Conservation (phyloP, 2,888 invertebrate genomes). For the Pilophorus perplexus region DNA sequence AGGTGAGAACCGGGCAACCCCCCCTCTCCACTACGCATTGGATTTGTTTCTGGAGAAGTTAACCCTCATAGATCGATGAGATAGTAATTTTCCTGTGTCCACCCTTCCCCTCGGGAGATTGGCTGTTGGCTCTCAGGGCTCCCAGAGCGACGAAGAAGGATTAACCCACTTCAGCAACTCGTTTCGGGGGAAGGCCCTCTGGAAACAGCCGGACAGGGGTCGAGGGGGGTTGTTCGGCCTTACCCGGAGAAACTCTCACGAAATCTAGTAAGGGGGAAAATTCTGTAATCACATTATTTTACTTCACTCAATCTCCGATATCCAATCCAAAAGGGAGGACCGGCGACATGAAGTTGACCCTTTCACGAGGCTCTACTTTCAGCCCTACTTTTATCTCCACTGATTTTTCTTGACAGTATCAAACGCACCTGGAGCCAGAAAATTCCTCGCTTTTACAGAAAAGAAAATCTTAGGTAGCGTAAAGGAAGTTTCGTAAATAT, state of each 20-base stretch:
- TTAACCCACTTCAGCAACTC: slow-evolving; percentile 41
- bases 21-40: slow-evolving; percentile 12
- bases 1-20: no score
- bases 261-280: slow-evolving; percentile 31
- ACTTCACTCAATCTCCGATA: slow-evolving; percentile 36
- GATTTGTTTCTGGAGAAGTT: slow-evolving; percentile 39
- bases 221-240: not conserved
- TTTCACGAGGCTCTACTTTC: no score
- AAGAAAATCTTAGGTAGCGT: no score
- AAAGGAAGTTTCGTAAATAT: no score
- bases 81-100: slow-evolving; percentile 40
- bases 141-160: slow-evolving; percentile 20
- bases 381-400: no score
- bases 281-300: slow-evolving; percentile 39
- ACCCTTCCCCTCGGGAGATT: slow-evolving; percentile 30
- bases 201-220: not conserved
- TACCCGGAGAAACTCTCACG: slow-evolving; percentile 25
- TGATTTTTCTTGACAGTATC: no score
- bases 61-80: slow-evolving; percentile 41
- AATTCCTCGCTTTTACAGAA: no score
- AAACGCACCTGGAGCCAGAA: no score
- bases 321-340: slow-evolving; percentile 12
- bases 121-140: slow-evolving; percentile 16
- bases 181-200: slow-evolving; percentile 27
- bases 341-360: not conserved